A percentile compares a stretch with the other conserved stretches of the same genome.
Evolutionary conservation across 2,888 invertebrate genomes (phyloP).

Genomic region (Megalurothrips usitatus): DNA sequence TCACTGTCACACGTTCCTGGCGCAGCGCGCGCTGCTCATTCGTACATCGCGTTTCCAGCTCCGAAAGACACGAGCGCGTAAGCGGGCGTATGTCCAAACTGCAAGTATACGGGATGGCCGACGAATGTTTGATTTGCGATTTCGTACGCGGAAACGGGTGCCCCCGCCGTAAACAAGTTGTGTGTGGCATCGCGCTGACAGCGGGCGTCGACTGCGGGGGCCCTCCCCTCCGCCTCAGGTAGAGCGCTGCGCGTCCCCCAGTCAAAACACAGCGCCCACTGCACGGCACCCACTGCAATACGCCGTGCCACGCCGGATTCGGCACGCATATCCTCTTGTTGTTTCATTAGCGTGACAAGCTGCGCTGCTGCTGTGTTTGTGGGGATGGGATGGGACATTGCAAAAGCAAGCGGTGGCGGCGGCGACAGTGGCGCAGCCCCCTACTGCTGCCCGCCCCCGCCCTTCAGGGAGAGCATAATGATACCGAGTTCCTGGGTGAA

Average conservation of each 20-base stretch:
- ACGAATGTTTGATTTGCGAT: background rate
- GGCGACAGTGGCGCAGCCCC: background rate
- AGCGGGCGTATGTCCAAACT: background rate
- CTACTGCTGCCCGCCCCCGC: no score
- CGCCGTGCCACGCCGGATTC: background rate
- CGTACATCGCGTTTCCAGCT: background rate
- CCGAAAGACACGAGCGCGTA: background rate
- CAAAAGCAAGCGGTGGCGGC: no score
- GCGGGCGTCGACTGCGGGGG: no score
- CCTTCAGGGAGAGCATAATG: background rate
- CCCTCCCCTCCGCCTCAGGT: background rate
- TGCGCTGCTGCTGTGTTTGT: background rate
- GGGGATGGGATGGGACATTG: background rate
- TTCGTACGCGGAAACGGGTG: background rate
- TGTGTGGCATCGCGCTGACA: no score
- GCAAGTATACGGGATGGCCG: background rate
- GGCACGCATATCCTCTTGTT: conserved; percentile 5
- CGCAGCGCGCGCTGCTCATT: background rate
- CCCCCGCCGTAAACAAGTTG: background rate
- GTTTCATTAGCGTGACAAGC: background rate
- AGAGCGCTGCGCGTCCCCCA: background rate
- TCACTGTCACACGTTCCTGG: background rate
- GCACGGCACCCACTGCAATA: background rate
- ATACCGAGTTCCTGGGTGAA: background rate
- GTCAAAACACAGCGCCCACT: background rate